Conservation (phyloP, 1,140 invertebrate species). For the Zophobas atratus region DNA sequence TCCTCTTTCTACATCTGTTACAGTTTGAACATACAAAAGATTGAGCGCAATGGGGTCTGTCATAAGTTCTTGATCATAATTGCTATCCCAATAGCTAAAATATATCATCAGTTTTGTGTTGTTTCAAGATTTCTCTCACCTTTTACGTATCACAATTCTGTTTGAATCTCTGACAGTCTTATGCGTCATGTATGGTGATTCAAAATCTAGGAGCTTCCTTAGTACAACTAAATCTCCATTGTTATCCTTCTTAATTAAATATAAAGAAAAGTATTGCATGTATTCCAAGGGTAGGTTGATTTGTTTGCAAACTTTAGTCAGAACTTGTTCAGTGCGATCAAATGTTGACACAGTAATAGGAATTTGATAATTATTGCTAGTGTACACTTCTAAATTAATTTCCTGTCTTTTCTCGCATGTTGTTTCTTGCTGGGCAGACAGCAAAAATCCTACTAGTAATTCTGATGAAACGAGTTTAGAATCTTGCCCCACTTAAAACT, state of each 20-base stretch:
- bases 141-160: conserved; percentile 84
- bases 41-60: conserved; percentile 87
- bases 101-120: no score
- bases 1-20: conserved; percentile 87
- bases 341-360: conserved; percentile 85
- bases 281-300: conserved; percentile 85
- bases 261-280: conserved; percentile 91
- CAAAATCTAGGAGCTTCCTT: conserved; percentile 94
- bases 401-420: conserved; percentile 79
- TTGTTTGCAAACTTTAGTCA: conserved; percentile 84
- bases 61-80: conserved; percentile 87
- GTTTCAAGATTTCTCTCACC: conserved; percentile 67
- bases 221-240: conserved; percentile 83
- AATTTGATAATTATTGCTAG: conserved; percentile 90
- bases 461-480: conserved; percentile 82
- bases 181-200: conserved; percentile 94
- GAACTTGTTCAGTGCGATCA: conserved; percentile 85
- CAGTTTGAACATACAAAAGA: conserved; percentile 90
- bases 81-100: conserved; percentile 91
- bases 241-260: conserved; percentile 84
- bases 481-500: conserved; percentile 86
- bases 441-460: conserved; percentile 88
- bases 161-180: conserved; percentile 72
- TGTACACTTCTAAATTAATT: conserved; percentile 85
- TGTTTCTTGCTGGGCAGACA: conserved; percentile 93